These are phyloP conservation scores for Acleris cristana DNA, from an alignment of 2,888 invertebrate species.

Conservation along the genomic window DNA sequence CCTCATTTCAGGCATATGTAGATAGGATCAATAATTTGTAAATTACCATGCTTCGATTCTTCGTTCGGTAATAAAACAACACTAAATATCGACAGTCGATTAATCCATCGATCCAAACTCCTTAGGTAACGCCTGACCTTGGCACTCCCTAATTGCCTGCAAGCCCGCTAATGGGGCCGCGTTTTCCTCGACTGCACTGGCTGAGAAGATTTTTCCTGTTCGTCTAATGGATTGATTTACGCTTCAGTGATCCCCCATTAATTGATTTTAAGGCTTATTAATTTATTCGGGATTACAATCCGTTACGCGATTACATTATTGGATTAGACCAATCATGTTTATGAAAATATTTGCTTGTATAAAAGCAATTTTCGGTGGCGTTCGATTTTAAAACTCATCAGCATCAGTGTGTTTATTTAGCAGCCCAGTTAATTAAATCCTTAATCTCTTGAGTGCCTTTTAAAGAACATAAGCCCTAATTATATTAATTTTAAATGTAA, in stretches of 20 bases:
- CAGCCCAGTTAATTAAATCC: no score
- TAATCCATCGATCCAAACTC: background rate
- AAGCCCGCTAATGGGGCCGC: background rate
- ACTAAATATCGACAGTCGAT: no score
- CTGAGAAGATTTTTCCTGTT: conserved; percentile 12
- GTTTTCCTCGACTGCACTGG: conserved; percentile 26
- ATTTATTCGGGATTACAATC: conserved; percentile 18
- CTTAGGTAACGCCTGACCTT: conserved; percentile 2
- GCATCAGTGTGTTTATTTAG: no score
- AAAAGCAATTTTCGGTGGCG: no score
- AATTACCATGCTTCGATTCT: no score
- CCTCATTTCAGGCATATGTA: no score
- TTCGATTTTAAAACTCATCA: no score
- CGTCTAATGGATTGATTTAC: conserved; percentile 28
- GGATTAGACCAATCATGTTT: background rate
- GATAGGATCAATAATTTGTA: no score
- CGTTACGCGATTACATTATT: conserved; percentile 21
- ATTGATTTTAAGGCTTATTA: conserved; percentile 27
- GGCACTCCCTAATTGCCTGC: conserved; percentile 16
- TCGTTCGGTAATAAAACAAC: no score
- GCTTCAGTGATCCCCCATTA: conserved; percentile 19
- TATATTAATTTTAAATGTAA: no score
- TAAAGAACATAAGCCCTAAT: no score
- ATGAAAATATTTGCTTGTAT: background rate
- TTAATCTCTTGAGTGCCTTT: no score